A percentile compares a stretch with the other conserved stretches of the same genome.
Conservation (phyloP, 2,113 vertebrate species). For the Mystacornis crossleyi region DNA sequence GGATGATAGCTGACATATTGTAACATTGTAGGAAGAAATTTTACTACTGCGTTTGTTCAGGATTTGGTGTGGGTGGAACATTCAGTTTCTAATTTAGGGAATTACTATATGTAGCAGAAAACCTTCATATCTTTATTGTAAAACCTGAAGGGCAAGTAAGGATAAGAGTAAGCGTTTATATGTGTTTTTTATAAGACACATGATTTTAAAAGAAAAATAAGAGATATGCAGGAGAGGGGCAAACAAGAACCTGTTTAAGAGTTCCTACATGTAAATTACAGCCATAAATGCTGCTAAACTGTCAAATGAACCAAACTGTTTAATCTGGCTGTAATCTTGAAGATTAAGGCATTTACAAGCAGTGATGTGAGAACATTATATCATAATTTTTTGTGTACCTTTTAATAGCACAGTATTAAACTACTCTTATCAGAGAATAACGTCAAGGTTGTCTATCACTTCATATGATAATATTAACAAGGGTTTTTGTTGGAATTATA, state of each 20-base stretch:
- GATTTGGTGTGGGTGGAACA: background rate
- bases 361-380: background rate
- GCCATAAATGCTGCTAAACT: background rate
- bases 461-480: background rate
- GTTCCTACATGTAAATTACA: background rate
- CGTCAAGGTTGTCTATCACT: background rate
- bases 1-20: background rate
- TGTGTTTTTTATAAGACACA: background rate
- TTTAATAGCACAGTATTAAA: background rate
- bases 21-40: background rate
- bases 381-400: background rate
- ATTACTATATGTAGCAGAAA: background rate
- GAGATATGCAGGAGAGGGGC: fast-evolving
- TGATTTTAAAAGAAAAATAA: background rate
- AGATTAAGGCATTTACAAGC: background rate
- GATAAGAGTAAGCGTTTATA: background rate
- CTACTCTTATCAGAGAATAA: background rate
- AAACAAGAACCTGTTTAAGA: background rate
- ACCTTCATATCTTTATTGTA: background rate
- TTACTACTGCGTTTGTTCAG: background rate
- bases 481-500: background rate
- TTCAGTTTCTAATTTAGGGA: background rate
- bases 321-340: background rate
- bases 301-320: background rate
- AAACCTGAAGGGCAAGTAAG: background rate